Evolutionary conservation across 2,797 vertebrate species (phyloP).

Genomic region (Phyllotis vaccarum): DNA sequence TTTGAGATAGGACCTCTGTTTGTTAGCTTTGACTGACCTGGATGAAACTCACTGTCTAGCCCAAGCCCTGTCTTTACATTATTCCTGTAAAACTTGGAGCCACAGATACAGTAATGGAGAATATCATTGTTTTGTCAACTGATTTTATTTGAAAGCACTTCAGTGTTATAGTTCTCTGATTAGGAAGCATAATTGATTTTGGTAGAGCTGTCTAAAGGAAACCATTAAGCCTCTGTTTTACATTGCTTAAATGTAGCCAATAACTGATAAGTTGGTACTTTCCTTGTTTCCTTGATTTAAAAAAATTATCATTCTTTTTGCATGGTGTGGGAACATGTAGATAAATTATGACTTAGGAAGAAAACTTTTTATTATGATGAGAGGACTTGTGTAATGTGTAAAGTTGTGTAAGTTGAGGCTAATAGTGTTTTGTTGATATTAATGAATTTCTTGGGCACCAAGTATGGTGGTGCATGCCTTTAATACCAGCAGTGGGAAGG

Average conservation of each 20-base stretch:
- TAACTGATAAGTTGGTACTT: constrained; percentile 54
- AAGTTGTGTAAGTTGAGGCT: constrained; percentile 49
- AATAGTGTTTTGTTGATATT: constrained; percentile 1
- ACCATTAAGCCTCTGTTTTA: constrained; percentile 34
- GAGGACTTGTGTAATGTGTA: not conserved
- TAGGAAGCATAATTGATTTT: not conserved
- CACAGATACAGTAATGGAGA: constrained; percentile 31
- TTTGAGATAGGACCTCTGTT: not conserved
- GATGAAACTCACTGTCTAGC: not conserved
- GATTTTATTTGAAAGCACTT: constrained; percentile 67
- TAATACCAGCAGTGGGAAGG: not conserved
- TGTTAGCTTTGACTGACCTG: not conserved
- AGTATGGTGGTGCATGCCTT: not conserved
- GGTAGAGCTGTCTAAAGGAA: constrained; percentile 43
- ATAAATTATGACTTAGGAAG: constrained; percentile 30
- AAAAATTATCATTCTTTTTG: constrained; percentile 38
- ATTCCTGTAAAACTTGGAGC: constrained; percentile 39
- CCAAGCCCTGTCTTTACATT: constrained; percentile 3
- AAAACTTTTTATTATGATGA: constrained; percentile 20
- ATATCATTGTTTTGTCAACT: constrained; percentile 13
- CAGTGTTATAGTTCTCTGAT: constrained; percentile 8
- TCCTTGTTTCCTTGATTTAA: constrained; percentile 32
- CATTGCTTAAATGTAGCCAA: constrained; percentile 56
- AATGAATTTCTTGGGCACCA: constrained; percentile 7
- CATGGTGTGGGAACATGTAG: constrained; percentile 6